These are phyloP conservation scores for Hypotaenidia okinawae DNA, from an alignment of 2,797 vertebrate genomes.

Conservation along the genomic window DNA sequence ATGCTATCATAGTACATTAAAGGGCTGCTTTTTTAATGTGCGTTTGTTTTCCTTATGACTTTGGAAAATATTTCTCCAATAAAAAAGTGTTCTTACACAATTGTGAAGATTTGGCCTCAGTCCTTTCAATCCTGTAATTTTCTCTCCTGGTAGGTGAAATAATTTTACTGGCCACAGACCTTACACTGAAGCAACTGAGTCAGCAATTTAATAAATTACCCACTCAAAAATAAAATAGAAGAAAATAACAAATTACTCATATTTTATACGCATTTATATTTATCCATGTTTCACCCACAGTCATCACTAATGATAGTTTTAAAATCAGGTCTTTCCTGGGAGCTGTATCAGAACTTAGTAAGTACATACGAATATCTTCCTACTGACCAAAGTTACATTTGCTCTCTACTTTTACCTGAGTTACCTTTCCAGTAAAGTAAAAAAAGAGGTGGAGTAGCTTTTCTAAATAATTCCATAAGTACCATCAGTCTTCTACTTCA, in stretches of 20 bases:
- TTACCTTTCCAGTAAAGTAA: background rate
- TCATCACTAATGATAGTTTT: background rate
- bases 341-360: background rate
- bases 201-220: background rate
- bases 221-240: background rate
- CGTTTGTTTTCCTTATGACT: slow-evolving; percentile 6
- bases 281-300: background rate
- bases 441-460: background rate
- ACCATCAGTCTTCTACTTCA: background rate
- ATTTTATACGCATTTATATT: background rate
- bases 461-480: background rate
- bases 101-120: background rate
- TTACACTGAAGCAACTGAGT: background rate
- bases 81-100: background rate
- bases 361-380: background rate
- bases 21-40: background rate
- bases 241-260: background rate
- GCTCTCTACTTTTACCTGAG: background rate
- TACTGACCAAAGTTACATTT: background rate
- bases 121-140: background rate
- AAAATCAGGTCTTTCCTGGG: background rate
- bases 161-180: background rate
- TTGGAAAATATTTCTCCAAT: background rate
- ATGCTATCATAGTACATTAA: background rate
- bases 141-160: background rate